phyloP scores from a whole-genome alignment of 30 jellyfish, hydroid and myxozoan species.

The Rhopilema esculentum region DNA sequence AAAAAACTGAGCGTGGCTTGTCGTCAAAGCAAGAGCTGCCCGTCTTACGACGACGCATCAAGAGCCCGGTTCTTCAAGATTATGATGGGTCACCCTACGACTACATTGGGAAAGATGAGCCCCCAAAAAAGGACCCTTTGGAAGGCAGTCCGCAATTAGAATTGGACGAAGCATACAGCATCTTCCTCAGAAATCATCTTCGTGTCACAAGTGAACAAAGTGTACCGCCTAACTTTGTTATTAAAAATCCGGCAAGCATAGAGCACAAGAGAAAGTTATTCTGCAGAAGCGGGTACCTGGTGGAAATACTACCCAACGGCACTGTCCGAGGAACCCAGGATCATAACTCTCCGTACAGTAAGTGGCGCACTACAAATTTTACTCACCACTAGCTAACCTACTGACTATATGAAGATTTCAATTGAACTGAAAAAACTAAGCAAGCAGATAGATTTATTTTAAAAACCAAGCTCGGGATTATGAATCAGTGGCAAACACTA shows the following conservation, averaged over 20 bases:
- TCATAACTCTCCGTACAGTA: slow-evolving; percentile 56
- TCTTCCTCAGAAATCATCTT: slow-evolving; percentile 40
- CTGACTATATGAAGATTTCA: background rate
- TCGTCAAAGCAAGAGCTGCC: slow-evolving; percentile 11
- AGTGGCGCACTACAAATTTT: background rate
- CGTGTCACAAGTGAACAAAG: slow-evolving; percentile 7
- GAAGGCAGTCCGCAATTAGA: slow-evolving; percentile 33
- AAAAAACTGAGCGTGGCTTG: slow-evolving; percentile 19
- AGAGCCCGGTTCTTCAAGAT: slow-evolving; percentile 27
- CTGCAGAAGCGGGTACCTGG: slow-evolving; percentile 53
- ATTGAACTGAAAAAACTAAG: background rate
- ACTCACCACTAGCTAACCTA: background rate
- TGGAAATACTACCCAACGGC: slow-evolving; percentile 57
- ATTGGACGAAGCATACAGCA: slow-evolving; percentile 48
- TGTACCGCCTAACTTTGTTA: slow-evolving; percentile 13
- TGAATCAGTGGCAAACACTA: too few relatives aligned
- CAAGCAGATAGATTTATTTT: too few relatives aligned
- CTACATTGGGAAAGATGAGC: slow-evolving; percentile 41
- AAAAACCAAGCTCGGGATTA: too few relatives aligned
- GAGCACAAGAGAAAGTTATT: slow-evolving; percentile 53
- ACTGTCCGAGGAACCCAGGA: slow-evolving; percentile 66
- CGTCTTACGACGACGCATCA: slow-evolving; percentile 30
- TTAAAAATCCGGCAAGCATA: slow-evolving; percentile 40
- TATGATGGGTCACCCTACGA: slow-evolving; percentile 13
- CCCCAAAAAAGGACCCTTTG: slow-evolving; percentile 5